Evolutionary conservation across 2,888 invertebrate species (phyloP).

Genomic region (Apotomis capreana): DNA sequence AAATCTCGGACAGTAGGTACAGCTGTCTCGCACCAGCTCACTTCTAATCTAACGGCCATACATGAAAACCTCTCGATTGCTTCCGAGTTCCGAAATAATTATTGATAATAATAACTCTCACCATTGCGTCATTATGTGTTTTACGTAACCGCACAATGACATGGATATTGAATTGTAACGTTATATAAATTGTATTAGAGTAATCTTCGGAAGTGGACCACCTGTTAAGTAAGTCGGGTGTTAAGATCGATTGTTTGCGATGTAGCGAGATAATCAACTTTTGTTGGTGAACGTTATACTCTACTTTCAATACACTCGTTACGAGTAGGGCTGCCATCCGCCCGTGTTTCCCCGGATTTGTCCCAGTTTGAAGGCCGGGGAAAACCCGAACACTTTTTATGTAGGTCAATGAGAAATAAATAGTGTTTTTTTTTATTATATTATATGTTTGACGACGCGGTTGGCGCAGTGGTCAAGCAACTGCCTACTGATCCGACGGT

Average conservation of each 20-base stretch:
- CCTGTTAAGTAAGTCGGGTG: constrained; percentile 18
- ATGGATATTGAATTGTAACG: constrained; percentile 37
- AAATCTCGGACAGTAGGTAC: no score
- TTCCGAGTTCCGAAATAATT: constrained; percentile 38
- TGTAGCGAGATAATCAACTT: background rate
- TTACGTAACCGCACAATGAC: constrained; percentile 36
- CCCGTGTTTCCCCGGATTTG: no score
- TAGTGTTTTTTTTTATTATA: no score
- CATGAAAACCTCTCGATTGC: constrained; percentile 35
- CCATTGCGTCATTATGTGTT: constrained; percentile 37
- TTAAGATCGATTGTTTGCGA: background rate
- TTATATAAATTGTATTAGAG: constrained; percentile 34
- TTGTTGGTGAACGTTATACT: no score
- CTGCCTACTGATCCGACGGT: no score
- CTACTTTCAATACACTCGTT: no score
- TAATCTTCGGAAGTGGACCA: constrained; percentile 26
- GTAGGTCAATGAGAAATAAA: no score
- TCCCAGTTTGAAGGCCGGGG: no score
- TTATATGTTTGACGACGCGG: no score
- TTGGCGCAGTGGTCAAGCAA: no score
- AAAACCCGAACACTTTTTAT: no score
- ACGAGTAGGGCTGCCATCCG: no score
- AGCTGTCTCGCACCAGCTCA: background rate
- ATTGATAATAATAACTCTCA: constrained; percentile 41
- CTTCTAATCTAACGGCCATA: constrained; percentile 22